phyloP scores from a whole-genome alignment of 2,113 vertebrate genomes.

The Neolamprologus caudopunctatus region DNA sequence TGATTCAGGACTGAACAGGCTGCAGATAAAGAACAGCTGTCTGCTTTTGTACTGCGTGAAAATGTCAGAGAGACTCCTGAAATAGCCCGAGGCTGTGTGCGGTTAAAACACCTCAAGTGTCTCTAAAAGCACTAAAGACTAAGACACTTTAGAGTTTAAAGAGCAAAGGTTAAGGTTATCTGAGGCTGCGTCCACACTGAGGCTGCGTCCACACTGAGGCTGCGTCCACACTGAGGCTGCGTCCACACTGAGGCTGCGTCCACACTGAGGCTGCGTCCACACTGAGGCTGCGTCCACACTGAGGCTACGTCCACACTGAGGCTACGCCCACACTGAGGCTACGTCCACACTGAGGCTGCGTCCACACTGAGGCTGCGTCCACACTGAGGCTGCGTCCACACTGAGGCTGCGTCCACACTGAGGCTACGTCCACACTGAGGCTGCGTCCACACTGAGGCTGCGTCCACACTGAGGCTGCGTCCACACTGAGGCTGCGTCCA shows the following conservation, averaged over 20 bases:
- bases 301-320: fast-evolving
- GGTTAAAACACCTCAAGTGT: neutral
- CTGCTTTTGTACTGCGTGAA: neutral
- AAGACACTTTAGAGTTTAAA: neutral
- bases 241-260: fast-evolving
- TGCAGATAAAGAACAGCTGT: neutral
- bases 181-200: fast-evolving
- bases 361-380: fast-evolving
- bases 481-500: fast-evolving
- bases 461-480: fast-evolving
- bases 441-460: fast-evolving
- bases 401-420: fast-evolving
- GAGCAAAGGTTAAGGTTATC: neutral
- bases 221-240: fast-evolving
- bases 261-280: fast-evolving
- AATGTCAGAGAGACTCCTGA: neutral
- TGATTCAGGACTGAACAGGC: neutral
- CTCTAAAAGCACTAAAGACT: neutral
- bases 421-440: fast-evolving
- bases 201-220: fast-evolving
- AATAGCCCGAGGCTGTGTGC: fast-evolving
- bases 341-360: fast-evolving
- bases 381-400: fast-evolving
- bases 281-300: fast-evolving
- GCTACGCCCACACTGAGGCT: fast-evolving